Percentiles rank a stretch among this genome's conserved stretches.
Evolutionary conservation across 2,113 vertebrate species (phyloP).

Genomic region (Coptodon bakossiorum): DNA sequence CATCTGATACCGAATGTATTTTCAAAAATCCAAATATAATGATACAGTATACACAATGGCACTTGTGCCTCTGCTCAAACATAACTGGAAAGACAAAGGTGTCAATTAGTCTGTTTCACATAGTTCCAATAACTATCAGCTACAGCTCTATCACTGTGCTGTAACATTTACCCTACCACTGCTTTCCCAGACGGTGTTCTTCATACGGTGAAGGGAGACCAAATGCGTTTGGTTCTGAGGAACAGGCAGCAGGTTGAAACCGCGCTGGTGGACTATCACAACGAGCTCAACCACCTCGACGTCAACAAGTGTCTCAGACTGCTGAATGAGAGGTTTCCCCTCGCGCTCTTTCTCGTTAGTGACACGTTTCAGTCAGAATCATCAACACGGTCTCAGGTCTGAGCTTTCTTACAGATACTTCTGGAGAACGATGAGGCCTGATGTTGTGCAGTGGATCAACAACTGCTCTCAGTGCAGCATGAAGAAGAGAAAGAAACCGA

Average conservation of each 20-base stretch:
- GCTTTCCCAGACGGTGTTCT: constrained; percentile 14
- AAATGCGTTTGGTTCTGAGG: constrained; percentile 48
- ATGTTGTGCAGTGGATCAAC: constrained; percentile 58
- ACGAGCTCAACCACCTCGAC: constrained; percentile 64
- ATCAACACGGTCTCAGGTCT: neutral
- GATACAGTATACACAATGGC: neutral
- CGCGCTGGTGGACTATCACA: constrained; percentile 45
- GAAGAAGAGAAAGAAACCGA: neutral
- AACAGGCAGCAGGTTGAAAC: constrained; percentile 47
- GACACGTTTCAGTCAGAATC: neutral
- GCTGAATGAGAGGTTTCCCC: constrained; percentile 39
- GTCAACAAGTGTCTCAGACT: constrained; percentile 55
- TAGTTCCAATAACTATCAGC: neutral
- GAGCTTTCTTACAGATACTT: constrained; percentile 33
- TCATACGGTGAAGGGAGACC: constrained; percentile 16
- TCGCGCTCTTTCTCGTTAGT: neutral
- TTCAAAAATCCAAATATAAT: neutral
- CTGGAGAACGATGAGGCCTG: constrained; percentile 59
- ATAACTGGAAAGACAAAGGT: neutral
- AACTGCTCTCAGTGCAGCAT: constrained; percentile 43
- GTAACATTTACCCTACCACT: neutral
- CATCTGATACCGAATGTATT: neutral
- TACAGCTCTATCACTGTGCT: neutral
- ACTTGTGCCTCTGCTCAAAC: neutral
- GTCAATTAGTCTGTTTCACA: neutral